A percentile compares a stretch with the other conserved stretches of the same genome.
phyloP scores from a whole-genome alignment of 2,888 invertebrate species.

The Spodoptera picta region DNA sequence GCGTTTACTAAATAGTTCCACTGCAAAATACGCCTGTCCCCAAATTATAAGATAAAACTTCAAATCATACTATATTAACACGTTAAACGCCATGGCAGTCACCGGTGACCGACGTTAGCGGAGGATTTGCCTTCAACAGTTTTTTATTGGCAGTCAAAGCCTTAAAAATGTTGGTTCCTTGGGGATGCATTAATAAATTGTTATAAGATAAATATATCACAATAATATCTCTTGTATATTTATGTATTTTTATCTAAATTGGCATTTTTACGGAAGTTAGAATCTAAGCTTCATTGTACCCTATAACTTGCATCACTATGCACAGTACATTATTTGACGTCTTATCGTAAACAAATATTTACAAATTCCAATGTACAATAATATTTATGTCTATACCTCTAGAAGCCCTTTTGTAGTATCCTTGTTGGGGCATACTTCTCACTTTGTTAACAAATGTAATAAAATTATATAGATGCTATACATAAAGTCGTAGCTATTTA shows the following conservation, averaged over 20 bases:
- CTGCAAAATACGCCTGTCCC: slow-evolving; percentile 9
- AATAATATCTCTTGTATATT: slow-evolving; percentile 23
- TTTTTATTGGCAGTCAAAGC: too few relatives aligned
- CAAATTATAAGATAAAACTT: slow-evolving; percentile 3
- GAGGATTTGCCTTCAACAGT: too few relatives aligned
- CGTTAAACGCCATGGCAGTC: too few relatives aligned
- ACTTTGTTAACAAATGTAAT: slow-evolving; percentile 11
- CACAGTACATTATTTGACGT: slow-evolving; percentile 16
- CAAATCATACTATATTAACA: slow-evolving; percentile 11
- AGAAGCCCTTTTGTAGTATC: slow-evolving; percentile 6
- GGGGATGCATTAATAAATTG: slow-evolving; percentile 15
- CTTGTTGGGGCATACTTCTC: slow-evolving; percentile 19
- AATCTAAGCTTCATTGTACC: slow-evolving; percentile 22
- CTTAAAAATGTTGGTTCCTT: slow-evolving; percentile 24
- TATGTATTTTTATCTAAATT: slow-evolving; percentile 37
- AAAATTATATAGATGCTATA: slow-evolving; percentile 27
- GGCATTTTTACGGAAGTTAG: slow-evolving; percentile 29
- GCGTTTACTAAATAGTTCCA: slow-evolving; percentile 7
- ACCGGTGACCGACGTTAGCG: too few relatives aligned
- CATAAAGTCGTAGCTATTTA: slow-evolving; percentile 14
- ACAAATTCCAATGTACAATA: slow-evolving; percentile 14
- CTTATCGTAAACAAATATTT: slow-evolving; percentile 32
- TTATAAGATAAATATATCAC: slow-evolving; percentile 21
- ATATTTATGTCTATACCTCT: background rate
- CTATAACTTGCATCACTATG: slow-evolving; percentile 19